Base-by-base conservation (phyloP, 2,888 invertebrate species). In the Himalopsyche tibetana region DNA sequence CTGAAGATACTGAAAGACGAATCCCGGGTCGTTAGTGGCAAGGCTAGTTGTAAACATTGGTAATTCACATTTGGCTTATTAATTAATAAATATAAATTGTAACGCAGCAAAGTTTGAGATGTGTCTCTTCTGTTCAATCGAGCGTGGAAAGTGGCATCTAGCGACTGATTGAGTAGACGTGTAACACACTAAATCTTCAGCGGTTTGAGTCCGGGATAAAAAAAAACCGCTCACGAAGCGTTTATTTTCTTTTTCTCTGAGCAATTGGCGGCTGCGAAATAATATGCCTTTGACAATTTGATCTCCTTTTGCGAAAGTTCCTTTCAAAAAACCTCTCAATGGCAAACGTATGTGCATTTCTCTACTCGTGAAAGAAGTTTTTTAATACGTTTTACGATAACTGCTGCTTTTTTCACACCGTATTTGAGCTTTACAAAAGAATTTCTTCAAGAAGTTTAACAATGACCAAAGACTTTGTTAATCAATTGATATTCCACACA, bases 261-360 rank as follows among this genome's bases (percentile, higher is more conserved):
- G 63, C 63, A 63, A 63, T 63, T 63, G 63, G 63, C 63, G 63
- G 63, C 63, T 63, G 19, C 19, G 38, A 42, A 42, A 51, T 45
- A 81, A 81, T 81, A 81, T 81, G 81, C 81, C 81, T 81, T 81
- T 81, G 81, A 81, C 81, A 81, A 81, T 81, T 81, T 81, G 81
- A 81, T 42, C 81, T 81, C 45, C 45, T 81, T 45, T 42, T 51
- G 81, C 42, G 45, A 81, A 45, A 51, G 19, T 81, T 81, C 45
- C 51, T 42, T 28, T 45, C 81, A 81, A 81, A 81, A 81, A 81
- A 81, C 4, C 42, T 45, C 81, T 63, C 63, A 63, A 19, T 63
- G 63, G 63, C 63, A 63, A 63, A 63, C 63, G 63, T 63, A 63
- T 63, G 63, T 63, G 63, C 63, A 63, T 63, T 63, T 63, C 63